phyloP scores from a whole-genome alignment of 2,888 invertebrate species.

The Drepana falcataria region DNA sequence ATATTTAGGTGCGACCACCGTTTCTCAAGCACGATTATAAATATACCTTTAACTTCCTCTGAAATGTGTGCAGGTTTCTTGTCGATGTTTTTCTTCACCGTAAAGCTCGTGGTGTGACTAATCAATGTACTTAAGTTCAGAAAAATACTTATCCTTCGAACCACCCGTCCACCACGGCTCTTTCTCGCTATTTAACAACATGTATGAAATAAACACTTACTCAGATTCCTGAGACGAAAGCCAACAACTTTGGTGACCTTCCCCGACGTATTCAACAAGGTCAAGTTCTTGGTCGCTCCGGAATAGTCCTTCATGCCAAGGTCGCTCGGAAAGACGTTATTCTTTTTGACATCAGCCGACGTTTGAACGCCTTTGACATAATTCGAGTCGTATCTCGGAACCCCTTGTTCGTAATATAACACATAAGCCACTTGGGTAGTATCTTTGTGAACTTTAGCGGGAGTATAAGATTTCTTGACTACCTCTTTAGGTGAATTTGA shows the following conservation, averaged over 20 bases:
- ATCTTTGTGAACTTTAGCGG: constrained; percentile 36
- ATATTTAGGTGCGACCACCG: no score
- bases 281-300: constrained; percentile 57
- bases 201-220: constrained; percentile 42
- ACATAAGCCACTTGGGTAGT: constrained; percentile 63
- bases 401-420: constrained; percentile 66
- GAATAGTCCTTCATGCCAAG: constrained; percentile 51
- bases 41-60: no score
- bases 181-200: neutral
- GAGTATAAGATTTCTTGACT: constrained; percentile 51
- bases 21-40: no score
- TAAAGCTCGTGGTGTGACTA: no score
- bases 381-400: constrained; percentile 42
- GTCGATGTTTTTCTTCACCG: no score
- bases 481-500: constrained; percentile 35
- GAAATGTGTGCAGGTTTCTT: no score
- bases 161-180: no score
- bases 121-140: no score
- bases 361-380: constrained; percentile 43
- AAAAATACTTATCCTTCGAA: no score
- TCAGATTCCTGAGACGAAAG: constrained; percentile 60
- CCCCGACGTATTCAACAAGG: constrained; percentile 58
- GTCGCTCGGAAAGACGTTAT: constrained; percentile 59
- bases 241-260: constrained; percentile 62
- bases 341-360: constrained; percentile 47